Conservation (phyloP, 2,888 invertebrate genomes). For the Microctonus aethiopoides region DNA sequence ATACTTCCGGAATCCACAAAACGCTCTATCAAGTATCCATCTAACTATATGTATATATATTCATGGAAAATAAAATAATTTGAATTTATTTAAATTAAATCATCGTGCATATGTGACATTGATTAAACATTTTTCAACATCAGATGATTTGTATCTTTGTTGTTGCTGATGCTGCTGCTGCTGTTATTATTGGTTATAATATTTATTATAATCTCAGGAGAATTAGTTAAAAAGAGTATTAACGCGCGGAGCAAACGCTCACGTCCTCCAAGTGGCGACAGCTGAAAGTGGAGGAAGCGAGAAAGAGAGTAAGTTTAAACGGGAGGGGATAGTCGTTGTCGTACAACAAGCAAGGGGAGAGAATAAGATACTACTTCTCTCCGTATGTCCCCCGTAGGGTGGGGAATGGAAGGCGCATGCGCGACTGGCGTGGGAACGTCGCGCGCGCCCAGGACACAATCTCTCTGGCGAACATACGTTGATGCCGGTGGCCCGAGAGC, state of each 20-base stretch:
- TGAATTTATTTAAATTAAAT: too few relatives aligned
- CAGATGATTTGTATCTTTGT: too few relatives aligned
- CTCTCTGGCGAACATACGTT: slow-evolving; percentile 37
- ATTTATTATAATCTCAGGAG: slow-evolving; percentile 7
- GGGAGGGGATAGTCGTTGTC: slow-evolving; percentile 16
- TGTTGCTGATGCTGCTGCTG: too few relatives aligned
- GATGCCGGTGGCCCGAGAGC: slow-evolving; percentile 46
- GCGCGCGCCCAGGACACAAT: slow-evolving; percentile 52
- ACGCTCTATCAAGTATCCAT: too few relatives aligned
- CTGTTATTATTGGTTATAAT: background rate
- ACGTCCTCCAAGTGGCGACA: slow-evolving; percentile 44
- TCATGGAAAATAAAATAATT: too few relatives aligned
- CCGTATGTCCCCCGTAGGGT: slow-evolving; percentile 33
- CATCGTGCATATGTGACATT: too few relatives aligned
- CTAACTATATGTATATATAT: too few relatives aligned
- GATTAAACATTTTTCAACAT: background rate
- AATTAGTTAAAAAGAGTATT: slow-evolving; percentile 45
- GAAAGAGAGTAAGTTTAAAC: slow-evolving; percentile 41
- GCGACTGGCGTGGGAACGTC: slow-evolving; percentile 63
- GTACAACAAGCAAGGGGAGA: slow-evolving; percentile 32
- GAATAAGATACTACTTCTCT: slow-evolving; percentile 1
- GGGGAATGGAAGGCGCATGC: slow-evolving; percentile 54
- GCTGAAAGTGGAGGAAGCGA: slow-evolving; percentile 40
- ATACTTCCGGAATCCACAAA: too few relatives aligned
- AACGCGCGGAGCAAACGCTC: slow-evolving; percentile 6